Evolutionary conservation across 2,888 invertebrate genomes (phyloP).

Genomic region (Spilarctia lutea): DNA sequence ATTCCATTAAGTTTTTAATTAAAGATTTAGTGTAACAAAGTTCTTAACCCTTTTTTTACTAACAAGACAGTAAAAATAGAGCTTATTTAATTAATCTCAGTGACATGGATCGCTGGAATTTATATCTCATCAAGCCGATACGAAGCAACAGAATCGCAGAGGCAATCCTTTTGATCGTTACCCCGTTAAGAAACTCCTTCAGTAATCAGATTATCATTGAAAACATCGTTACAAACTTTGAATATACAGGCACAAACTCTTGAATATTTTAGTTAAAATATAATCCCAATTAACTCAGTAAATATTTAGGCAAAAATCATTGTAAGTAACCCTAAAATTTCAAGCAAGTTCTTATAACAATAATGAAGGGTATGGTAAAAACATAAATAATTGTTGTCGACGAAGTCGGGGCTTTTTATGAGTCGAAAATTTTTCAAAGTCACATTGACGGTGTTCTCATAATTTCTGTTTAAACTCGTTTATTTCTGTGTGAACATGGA

Average conservation of each 20-base stretch:
- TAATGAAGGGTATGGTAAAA: slow-evolving; percentile 51
- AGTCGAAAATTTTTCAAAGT: slow-evolving; percentile 17
- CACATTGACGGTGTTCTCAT: not conserved
- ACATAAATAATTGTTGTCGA: slow-evolving; percentile 56
- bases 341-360: slow-evolving; percentile 50
- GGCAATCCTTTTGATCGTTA: slow-evolving; percentile 16
- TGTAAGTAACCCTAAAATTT: slow-evolving; percentile 42
- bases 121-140: not conserved
- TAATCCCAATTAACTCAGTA: slow-evolving; percentile 45
- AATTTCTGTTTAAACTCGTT: not conserved
- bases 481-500: not conserved
- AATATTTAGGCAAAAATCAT: slow-evolving; percentile 4
- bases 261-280: slow-evolving; percentile 46
- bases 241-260: slow-evolving; percentile 34
- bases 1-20: not conserved
- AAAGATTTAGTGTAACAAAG: no score
- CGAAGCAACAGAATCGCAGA: slow-evolving; percentile 2
- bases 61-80: not conserved
- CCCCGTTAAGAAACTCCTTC: slow-evolving; percentile 3
- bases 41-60: not conserved
- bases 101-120: not conserved
- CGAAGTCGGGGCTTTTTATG: slow-evolving; percentile 37
- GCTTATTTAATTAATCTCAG: not conserved
- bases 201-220: slow-evolving; percentile 14
- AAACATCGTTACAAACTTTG: slow-evolving; percentile 27